phyloP scores from a whole-genome alignment of 2,888 invertebrate species.

The Stenodema calcarata region DNA sequence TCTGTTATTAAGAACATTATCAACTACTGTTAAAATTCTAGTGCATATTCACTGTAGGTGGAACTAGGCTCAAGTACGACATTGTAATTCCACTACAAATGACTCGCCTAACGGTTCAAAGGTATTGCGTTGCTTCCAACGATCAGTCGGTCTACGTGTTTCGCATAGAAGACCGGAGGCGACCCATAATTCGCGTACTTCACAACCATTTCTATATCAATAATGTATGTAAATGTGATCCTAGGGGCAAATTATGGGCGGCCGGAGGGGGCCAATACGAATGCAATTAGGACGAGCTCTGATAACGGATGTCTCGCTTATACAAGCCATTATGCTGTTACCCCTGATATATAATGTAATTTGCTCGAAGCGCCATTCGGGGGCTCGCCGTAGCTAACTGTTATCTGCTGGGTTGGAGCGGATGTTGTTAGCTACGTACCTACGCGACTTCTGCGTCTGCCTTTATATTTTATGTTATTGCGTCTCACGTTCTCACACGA shows the following conservation, averaged over 20 bases:
- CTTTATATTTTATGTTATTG: too few relatives aligned
- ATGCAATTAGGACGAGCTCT: not conserved
- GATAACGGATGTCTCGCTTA: constrained; percentile 1
- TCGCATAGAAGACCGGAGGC: not conserved
- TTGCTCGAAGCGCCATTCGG: not conserved
- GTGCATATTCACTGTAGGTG: too few relatives aligned
- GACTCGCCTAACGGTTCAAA: not conserved
- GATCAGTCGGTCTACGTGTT: not conserved
- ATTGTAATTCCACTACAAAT: not conserved
- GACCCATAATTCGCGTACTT: not conserved
- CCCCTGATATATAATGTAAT: constrained; percentile 9
- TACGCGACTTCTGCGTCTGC: not conserved
- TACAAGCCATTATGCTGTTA: not conserved
- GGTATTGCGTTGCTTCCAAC: not conserved
- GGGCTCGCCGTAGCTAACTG: not conserved
- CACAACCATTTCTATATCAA: not conserved
- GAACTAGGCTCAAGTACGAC: too few relatives aligned
- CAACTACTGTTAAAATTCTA: too few relatives aligned
- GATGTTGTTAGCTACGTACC: not conserved
- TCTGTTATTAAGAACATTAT: too few relatives aligned
- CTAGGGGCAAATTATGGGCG: not conserved
- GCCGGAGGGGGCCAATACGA: not conserved
- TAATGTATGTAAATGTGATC: not conserved
- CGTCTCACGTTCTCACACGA: too few relatives aligned
- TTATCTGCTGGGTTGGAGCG: not conserved